A percentile compares a stretch with the other conserved stretches of the same genome.
phyloP scores from a whole-genome alignment of 2,113 vertebrate species.

The Bubo bubo region DNA sequence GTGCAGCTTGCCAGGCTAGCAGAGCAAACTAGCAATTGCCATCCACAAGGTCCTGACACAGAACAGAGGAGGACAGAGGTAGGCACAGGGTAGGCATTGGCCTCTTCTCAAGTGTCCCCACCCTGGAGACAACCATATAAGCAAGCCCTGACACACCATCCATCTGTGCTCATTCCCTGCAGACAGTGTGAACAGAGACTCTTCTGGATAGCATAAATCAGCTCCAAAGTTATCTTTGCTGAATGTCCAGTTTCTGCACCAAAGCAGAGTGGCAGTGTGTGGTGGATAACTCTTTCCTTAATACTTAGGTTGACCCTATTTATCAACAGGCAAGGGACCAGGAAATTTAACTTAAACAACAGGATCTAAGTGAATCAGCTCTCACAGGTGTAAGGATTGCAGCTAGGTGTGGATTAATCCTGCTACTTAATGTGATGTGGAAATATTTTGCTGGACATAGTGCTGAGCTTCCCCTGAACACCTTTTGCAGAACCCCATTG shows the following conservation, averaged over 20 bases:
- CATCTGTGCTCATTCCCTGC: neutral
- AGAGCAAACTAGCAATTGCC: neutral
- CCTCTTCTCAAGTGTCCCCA: neutral
- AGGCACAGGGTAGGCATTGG: neutral
- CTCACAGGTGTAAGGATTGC: neutral
- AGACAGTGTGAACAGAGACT: neutral
- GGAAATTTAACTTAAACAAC: neutral
- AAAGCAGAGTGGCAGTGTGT: neutral
- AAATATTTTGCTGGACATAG: neutral
- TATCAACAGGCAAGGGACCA: neutral
- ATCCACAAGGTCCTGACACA: neutral
- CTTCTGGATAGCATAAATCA: neutral
- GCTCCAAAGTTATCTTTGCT: neutral
- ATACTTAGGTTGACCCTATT: neutral
- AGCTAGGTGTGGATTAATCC: neutral
- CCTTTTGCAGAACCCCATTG: neutral
- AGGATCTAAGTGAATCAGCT: neutral
- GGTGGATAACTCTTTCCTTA: neutral
- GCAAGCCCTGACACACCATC: neutral
- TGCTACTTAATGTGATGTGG: neutral
- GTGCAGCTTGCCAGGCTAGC: neutral
- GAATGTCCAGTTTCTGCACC: neutral
- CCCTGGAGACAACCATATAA: neutral
- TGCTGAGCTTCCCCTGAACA: neutral
- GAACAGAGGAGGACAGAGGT: neutral